Percentiles rank a stretch among this genome's conserved stretches.
phyloP scores from a whole-genome alignment of 2,797 vertebrate species.

The Ptychadena robeensis region DNA sequence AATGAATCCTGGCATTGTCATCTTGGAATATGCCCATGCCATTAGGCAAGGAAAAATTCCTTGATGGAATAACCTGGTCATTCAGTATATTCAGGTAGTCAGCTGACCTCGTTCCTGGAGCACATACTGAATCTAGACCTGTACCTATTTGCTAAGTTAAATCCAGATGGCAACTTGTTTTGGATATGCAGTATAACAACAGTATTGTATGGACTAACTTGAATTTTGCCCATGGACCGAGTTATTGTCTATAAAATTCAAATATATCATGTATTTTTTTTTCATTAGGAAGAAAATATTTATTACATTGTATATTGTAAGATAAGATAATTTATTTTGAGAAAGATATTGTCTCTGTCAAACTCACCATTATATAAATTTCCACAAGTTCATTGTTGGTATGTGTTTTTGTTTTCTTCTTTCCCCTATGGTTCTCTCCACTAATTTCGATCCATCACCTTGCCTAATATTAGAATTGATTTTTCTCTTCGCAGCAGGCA shows the following conservation, averaged over 20 bases:
- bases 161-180: too few relatives aligned
- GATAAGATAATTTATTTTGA: neutral
- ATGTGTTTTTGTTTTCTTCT: neutral
- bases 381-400: neutral
- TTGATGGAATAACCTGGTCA: too few relatives aligned
- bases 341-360: neutral
- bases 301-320: conserved; percentile 15
- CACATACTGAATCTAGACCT: too few relatives aligned
- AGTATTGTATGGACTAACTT: neutral
- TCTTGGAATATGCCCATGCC: too few relatives aligned
- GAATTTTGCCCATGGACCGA: too few relatives aligned
- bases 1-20: too few relatives aligned
- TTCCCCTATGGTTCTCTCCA: neutral
- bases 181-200: too few relatives aligned
- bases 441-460: neutral
- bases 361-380: neutral
- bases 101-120: too few relatives aligned
- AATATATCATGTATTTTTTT: neutral
- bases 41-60: too few relatives aligned
- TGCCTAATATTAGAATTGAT: neutral
- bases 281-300: neutral
- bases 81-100: too few relatives aligned
- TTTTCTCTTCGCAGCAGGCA: neutral
- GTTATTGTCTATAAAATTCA: neutral
- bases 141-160: too few relatives aligned